phyloP scores from a whole-genome alignment of 2,888 invertebrate species.

The Morinoia aosen region DNA sequence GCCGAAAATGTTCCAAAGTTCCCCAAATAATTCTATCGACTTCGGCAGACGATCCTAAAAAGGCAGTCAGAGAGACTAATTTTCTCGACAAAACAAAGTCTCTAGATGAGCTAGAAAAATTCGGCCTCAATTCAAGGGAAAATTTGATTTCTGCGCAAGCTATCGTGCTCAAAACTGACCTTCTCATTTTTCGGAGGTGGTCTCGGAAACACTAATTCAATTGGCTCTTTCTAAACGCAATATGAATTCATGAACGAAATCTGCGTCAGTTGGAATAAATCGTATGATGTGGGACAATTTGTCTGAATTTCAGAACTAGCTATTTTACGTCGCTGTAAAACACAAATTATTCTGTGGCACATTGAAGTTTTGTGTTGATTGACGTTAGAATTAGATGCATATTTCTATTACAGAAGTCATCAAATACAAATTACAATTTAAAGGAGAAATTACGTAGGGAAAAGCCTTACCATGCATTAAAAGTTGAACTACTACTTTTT shows the following conservation, averaged over 20 bases:
- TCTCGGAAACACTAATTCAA: not conserved
- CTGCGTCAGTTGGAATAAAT: not conserved
- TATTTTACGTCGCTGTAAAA: not conserved
- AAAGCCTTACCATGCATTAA: too few relatives aligned
- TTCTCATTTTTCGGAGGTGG: not conserved
- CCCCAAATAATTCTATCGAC: slow-evolving; percentile 1
- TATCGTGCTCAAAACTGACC: not conserved
- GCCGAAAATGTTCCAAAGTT: not conserved
- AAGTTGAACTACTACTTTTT: too few relatives aligned
- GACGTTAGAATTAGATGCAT: not conserved
- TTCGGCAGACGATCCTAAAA: slow-evolving; percentile 16
- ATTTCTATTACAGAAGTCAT: not conserved
- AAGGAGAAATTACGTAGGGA: not conserved
- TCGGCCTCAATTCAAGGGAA: not conserved
- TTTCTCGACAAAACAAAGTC: slow-evolving; percentile 12
- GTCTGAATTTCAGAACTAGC: not conserved
- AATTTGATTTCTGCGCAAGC: not conserved
- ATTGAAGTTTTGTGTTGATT: not conserved
- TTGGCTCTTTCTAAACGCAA: not conserved
- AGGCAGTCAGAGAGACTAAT: slow-evolving; percentile 12
- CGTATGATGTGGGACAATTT: not conserved
- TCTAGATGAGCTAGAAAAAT: not conserved
- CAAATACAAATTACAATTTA: not conserved
- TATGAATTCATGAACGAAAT: not conserved
- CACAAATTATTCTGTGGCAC: not conserved